Evolutionary conservation across 1,140 invertebrate species (phyloP), one percentile per base, ranked within the genome.

Genomic region (Rhynchophorus ferrugineus): DNA sequence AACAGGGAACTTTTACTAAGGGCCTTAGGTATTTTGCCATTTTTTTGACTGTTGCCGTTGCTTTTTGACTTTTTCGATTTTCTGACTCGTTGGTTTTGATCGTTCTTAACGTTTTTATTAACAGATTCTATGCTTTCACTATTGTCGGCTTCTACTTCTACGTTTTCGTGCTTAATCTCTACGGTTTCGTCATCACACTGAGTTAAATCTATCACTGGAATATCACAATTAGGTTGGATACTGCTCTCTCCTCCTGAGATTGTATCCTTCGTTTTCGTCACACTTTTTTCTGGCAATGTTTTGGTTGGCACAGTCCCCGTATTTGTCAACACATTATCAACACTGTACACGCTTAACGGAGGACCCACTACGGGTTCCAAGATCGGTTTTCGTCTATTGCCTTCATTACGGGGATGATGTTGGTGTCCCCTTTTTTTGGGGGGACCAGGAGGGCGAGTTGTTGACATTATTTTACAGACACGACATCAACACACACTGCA

Each of bases 351-450:
- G 39, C 57, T 61, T 19, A 57, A 39, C 11, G 50, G 54, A 9
- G 55, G 45, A 9, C 34, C 11, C 17, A 49, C 11, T 7, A 46
- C 36, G 7, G 47, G 59, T 43, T 67, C 58, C 46, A 63, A 68
- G 66, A 72, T 69, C 36, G 63, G 59, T 53, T 63, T 71, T 61
- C 68, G 63, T 37, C 75, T 63, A 44, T 60, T 69, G 42, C 74
- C 73, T 37, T 71, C 58, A 54, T 75, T 74, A 21, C 79, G 76
- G 58, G 80, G 83, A 74, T 87, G 85, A 71, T 87, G 84, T 70
- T 87, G 85, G 66, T 87, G 85, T 47, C 84, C 84, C 68, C 84
- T 81, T 67, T 84, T 81, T 70, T 76, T 80, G 47, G 75, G 70
- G 75, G 71, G 70, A 68, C 66, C 70, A 68, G 69, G 69, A 72